Evolutionary conservation across 2,113 vertebrate genomes (phyloP), one percentile per base, ranked within the genome.

Genomic region (Maccullochella peelii): DNA sequence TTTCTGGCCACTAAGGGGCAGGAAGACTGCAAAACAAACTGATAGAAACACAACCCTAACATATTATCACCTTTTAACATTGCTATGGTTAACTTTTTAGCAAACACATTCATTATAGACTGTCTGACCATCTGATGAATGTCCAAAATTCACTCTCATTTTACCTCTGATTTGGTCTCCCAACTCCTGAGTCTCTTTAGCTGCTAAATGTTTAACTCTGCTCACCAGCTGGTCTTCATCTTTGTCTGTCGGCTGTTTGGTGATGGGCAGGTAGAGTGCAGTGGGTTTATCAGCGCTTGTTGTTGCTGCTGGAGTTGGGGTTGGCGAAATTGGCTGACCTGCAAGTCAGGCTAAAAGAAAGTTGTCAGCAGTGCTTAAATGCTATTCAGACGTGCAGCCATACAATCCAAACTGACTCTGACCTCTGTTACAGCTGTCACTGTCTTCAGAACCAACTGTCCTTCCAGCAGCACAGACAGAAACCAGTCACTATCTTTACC

Each of bases 321-420:
- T 59, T 59, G 27, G 21, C 38, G 23, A 49, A 18, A 55, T 40
- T 20, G 44, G 6, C 18, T 74, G 62, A 72, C 59, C 27, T 30
- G 18, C 25, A 65, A 55, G 30, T 66, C 63, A 47, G 42, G 27
- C 40, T 25, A 67, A 47, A 44, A 44, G 38, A 66, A 25, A 38
- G 14, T 33, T 58, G 58, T 54, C 71, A 67, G 38, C 62, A 5
- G 14, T 52, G 52, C 54, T 68, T 74, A 40, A 74, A 38, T 47
- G 27, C 15, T 27, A 15, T 15, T 8, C 30, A 42, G 44, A 42
- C 1, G 0, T 4, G 7, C 47, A 18, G 40, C 57, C 11, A 27
- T 25, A 9, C 20, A 57, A 15, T 63, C 58, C 20, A 50, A 27
- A 44, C 25, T 30, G 33, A 42, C 50, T 65, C 33, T 68, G 73